Evolutionary conservation across 37 sponge, comb jelly and placozoan species (phyloP), one percentile per base, ranked within the genome.

Genomic region (Corticium candelabrum): DNA sequence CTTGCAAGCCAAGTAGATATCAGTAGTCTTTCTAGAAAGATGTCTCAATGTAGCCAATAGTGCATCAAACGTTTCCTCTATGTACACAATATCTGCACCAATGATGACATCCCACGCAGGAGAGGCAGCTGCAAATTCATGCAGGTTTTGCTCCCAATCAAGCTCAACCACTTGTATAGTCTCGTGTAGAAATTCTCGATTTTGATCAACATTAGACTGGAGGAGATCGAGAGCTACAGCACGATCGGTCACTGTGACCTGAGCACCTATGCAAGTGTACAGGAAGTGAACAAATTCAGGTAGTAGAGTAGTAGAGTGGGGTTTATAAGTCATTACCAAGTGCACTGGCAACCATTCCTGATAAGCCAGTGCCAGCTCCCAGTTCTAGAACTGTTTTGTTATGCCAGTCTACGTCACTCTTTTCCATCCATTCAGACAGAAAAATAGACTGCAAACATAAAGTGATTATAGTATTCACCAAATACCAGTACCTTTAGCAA

Each of bases 291-390:
- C n/a, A n/a, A n/a, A n/a, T n/a, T n/a, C n/a, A n/a, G n/a, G n/a
- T n/a, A n/a, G n/a, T n/a, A n/a, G n/a, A n/a, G n/a, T 41, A 2
- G 1, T 2, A 40, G 32, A 31, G 29, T 3, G 2, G 31, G 35
- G 68, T 36, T 34, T 38, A 75, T 75, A 37, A 77, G 74, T 40
- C 32, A 72, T 77, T 70, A 86, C 90, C 90, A 38, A 90, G 69
- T 68, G 77, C 74, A 72, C 75, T 70, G 38, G 87, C 77, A 39
- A 86, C 87, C 78, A 90, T 80, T 69, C 90, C 87, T 2, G 83
- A 84, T 35, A 90, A 37, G 0, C 90, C 90, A 37, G 90, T 90
- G 1, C 90, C 90, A 67, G 87, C 80, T 27, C 90, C 90, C 3
- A 90, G 77, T 37, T 90, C 90, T 77, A 90, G 81, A 39, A 90